phyloP scores from a whole-genome alignment of 2,888 invertebrate genomes.

The Rhimphoctona megacephalus region DNA sequence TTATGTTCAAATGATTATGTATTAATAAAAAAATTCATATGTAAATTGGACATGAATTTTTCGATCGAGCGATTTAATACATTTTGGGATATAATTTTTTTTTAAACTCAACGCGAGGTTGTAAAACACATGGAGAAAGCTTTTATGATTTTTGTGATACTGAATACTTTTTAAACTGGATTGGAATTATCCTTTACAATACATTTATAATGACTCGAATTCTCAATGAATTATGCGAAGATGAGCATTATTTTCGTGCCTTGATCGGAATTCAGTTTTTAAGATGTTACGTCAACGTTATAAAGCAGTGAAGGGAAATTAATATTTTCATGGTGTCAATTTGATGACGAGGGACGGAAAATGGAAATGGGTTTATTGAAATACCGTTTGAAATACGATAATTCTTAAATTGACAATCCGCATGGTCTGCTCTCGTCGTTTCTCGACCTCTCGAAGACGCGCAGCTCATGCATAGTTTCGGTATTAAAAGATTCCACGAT shows the following conservation, averaged over 20 bases:
- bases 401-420: conserved; percentile 74
- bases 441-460: conserved; percentile 15
- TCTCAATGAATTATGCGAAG: no score
- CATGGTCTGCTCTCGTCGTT: neutral
- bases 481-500: conserved; percentile 75
- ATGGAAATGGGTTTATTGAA: conserved; percentile 59
- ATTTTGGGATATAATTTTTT: no score
- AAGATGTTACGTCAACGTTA: neutral
- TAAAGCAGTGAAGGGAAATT: neutral
- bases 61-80: neutral
- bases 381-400: conserved; percentile 75
- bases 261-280: no score
- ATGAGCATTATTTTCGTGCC: no score
- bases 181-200: no score
- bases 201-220: no score
- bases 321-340: conserved; percentile 45
- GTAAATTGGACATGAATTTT: neutral
- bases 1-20: neutral
- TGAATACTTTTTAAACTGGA: no score
- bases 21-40: neutral
- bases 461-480: conserved; percentile 71
- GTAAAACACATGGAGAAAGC: no score
- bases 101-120: no score
- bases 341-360: conserved; percentile 10
- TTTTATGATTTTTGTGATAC: no score